Base-by-base conservation (phyloP, 2,113 vertebrate species). In the Notarius lentiginosus region DNA sequence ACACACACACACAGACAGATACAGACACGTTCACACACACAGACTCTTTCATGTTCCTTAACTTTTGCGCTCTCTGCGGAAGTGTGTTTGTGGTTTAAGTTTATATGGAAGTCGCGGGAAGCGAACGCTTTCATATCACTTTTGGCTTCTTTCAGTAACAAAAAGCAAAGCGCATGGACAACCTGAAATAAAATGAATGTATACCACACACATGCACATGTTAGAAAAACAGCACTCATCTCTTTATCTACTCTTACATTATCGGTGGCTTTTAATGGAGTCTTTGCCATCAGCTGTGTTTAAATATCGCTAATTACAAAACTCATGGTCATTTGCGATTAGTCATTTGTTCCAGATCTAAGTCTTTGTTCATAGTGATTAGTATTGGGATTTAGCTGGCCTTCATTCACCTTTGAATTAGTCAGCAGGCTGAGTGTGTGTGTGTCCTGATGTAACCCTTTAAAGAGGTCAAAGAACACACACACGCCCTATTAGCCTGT, bases 101-200 rank as follows among this genome's bases (percentile, higher is more conserved):
- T 56, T 47, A 34, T n/a, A 79, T 63, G 80, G 49, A 83, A 34
- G 65, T 70, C 30, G 49, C 56, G 15, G 47, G 18, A 73, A 73
- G 55, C 60, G 30, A 4, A 58, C 18, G 6, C 53, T 73, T 84
- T 58, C 10, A 60, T 60, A n/a, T 51, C 51, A 58, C 60, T 10
- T 14, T 47, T 58, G 14, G 82, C 87, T 77, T 65, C 79, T 60
- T 85, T 80, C 79, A 81, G 75, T 51, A 11, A 58, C 47, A 70
- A 47, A 88, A 88, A 92, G 86, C 88, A 88, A 89, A 90, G 60
- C 61, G 17, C 79, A 70, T 83, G 79, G 53, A 88, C 87, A 79
- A 87, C 49, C 63, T 60, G 5, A 12, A 87, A 61, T n/a, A 63
- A 70, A 89, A 41, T 41, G 79, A 77, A 86, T n/a, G 34, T n/a